phyloP scores from a whole-genome alignment of 2,888 invertebrate species.

The Pachliopta kotzebuea region DNA sequence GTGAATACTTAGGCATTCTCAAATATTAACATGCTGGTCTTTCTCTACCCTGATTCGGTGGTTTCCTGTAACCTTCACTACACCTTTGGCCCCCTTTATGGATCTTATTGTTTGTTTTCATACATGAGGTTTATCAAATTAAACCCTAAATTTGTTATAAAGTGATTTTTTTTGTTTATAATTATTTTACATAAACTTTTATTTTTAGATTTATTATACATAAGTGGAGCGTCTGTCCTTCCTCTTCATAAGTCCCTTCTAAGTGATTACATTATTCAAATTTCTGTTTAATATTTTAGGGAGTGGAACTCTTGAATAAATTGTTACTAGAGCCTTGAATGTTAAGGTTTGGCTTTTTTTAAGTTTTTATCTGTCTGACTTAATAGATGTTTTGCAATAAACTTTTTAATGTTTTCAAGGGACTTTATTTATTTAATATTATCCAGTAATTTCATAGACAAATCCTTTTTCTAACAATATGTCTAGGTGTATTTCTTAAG shows the following conservation, averaged over 20 bases:
- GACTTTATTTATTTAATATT: no score
- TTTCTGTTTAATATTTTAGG: constrained; percentile 24
- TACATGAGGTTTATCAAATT: not conserved
- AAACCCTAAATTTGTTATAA: not conserved
- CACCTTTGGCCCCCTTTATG: no score
- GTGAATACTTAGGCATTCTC: no score
- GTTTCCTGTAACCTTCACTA: no score
- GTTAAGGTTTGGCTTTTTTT: constrained; percentile 4
- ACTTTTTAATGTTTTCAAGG: no score
- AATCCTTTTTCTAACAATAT: not conserved
- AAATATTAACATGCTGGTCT: no score
- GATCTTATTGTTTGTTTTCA: not conserved
- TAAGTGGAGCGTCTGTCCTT: constrained; percentile 3
- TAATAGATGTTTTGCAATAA: no score
- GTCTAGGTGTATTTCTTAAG: not conserved
- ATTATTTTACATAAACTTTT: not conserved
- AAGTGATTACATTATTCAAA: constrained; percentile 28
- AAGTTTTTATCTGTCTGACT: not conserved
- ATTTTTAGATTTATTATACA: constrained; percentile 9
- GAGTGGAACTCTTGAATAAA: constrained; percentile 10
- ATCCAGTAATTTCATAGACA: no score
- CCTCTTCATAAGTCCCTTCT: constrained; percentile 10
- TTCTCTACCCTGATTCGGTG: no score
- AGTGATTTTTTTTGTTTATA: not conserved
- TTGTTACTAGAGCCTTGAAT: constrained; percentile 16